Evolutionary conservation across 1,140 invertebrate genomes (phyloP).

Genomic region (Portunus trituberculatus): DNA sequence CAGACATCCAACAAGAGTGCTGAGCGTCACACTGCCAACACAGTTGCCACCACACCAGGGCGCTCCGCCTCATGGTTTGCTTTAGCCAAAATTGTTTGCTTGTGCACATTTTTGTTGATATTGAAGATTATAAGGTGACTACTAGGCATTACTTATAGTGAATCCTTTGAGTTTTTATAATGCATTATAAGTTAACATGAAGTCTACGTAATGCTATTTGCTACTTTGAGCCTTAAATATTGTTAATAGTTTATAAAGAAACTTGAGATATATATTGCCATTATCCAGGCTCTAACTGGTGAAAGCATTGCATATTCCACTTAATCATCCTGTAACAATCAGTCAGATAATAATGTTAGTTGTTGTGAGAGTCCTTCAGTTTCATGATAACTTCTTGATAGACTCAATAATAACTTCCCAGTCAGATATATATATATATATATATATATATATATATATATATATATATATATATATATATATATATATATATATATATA

Average conservation of each 20-base stretch:
- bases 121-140: neutral
- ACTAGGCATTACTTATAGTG: constrained; percentile 11
- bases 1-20: constrained; percentile 31
- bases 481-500: constrained; percentile 59
- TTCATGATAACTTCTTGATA: constrained; percentile 59
- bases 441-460: constrained; percentile 57
- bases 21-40: constrained; percentile 68
- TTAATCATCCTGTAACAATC: constrained; percentile 63
- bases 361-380: constrained; percentile 58
- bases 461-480: constrained; percentile 36
- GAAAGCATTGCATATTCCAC: constrained; percentile 45
- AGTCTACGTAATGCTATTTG: constrained; percentile 55
- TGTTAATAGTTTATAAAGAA: constrained; percentile 58
- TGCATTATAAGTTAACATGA: constrained; percentile 25
- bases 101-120: neutral
- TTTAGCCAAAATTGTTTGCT: neutral
- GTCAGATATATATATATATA: constrained; percentile 52
- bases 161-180: constrained; percentile 29
- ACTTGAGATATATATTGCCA: constrained; percentile 49
- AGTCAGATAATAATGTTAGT: constrained; percentile 63
- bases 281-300: constrained; percentile 56
- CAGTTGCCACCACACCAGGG: constrained; percentile 54
- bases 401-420: constrained; percentile 38
- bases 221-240: constrained; percentile 61
- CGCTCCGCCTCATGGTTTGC: constrained; percentile 54